Conservation (phyloP, 2,113 vertebrate genomes). For the Haemorhous mexicanus region DNA sequence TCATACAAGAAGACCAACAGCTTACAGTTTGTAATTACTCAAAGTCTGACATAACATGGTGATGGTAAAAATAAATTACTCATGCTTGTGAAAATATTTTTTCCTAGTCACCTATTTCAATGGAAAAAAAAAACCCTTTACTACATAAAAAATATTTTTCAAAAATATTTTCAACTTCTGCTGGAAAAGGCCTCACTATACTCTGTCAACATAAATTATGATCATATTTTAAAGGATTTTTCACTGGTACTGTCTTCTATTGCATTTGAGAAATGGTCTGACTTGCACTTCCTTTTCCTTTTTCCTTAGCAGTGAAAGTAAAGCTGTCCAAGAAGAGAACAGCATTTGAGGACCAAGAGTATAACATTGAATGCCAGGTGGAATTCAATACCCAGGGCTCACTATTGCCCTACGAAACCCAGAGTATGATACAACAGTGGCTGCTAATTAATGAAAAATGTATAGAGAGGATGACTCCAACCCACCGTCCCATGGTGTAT, state of each 20-base stretch:
- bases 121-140: not conserved
- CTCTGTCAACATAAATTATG: not conserved
- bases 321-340: slow-evolving; percentile 76
- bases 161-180: not conserved
- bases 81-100: not conserved
- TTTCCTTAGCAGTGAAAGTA: slow-evolving; percentile 80
- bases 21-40: not conserved
- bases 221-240: not conserved
- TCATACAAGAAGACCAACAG: not conserved
- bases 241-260: not conserved
- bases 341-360: slow-evolving; percentile 68
- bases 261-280: not conserved
- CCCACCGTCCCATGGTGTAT: slow-evolving; percentile 76
- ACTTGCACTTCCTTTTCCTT: not conserved
- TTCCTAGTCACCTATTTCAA: not conserved
- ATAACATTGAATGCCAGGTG: slow-evolving; percentile 79
- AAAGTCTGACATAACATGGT: not conserved
- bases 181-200: not conserved
- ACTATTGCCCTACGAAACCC: slow-evolving; percentile 82
- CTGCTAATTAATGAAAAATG: slow-evolving; percentile 84
- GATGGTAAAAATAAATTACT: not conserved
- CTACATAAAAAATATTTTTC: not conserved
- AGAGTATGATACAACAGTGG: slow-evolving; percentile 83
- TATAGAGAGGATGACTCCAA: slow-evolving; percentile 64
- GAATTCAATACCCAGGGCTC: slow-evolving; percentile 82